These are phyloP conservation scores for Aphyosemion australe DNA, from an alignment of 2,113 vertebrate species.

Conservation along the genomic window DNA sequence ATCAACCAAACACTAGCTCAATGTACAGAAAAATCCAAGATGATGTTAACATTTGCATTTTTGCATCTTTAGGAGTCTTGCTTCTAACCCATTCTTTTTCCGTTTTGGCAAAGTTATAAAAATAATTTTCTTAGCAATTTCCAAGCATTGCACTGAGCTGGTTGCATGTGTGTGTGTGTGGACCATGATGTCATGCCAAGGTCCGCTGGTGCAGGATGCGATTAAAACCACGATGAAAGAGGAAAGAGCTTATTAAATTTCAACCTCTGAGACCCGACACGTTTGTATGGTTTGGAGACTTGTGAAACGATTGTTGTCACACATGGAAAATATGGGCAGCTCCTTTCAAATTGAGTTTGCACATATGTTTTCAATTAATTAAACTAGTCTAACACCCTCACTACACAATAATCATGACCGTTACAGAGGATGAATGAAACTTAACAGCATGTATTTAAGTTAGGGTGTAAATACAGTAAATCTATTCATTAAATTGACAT, in stretches of 20 bases:
- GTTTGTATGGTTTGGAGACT: slow-evolving; percentile 38
- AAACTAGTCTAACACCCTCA: slow-evolving; percentile 28
- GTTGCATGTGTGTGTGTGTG: slow-evolving; percentile 36
- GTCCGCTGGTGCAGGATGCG: slow-evolving; percentile 29
- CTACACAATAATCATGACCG: slow-evolving; percentile 13
- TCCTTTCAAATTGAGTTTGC: slow-evolving; percentile 46
- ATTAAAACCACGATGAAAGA: slow-evolving; percentile 42
- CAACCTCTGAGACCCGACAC: slow-evolving; percentile 27
- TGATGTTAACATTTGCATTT: slow-evolving; percentile 5
- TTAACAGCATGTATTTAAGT: slow-evolving; percentile 10
- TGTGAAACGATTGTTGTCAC: slow-evolving; percentile 34
- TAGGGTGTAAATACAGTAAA: slow-evolving; percentile 7
- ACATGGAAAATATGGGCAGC: slow-evolving; percentile 43
- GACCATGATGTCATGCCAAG: slow-evolving; percentile 56
- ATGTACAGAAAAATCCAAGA: slow-evolving; percentile 21
- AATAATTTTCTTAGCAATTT: slow-evolving; percentile 28
- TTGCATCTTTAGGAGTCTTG: slow-evolving; percentile 2
- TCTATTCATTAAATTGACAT: slow-evolving; percentile 36
- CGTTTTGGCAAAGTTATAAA: slow-evolving; percentile 8
- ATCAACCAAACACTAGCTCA: slow-evolving; percentile 22
- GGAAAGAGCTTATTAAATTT: slow-evolving; percentile 48
- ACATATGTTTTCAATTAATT: slow-evolving; percentile 40
- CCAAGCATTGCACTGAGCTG: slow-evolving; percentile 26
- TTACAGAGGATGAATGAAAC: slow-evolving; percentile 38
- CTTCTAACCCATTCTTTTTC: neutral